phyloP scores from a whole-genome alignment of 2,113 vertebrate species.

The Kryptolebias marmoratus region DNA sequence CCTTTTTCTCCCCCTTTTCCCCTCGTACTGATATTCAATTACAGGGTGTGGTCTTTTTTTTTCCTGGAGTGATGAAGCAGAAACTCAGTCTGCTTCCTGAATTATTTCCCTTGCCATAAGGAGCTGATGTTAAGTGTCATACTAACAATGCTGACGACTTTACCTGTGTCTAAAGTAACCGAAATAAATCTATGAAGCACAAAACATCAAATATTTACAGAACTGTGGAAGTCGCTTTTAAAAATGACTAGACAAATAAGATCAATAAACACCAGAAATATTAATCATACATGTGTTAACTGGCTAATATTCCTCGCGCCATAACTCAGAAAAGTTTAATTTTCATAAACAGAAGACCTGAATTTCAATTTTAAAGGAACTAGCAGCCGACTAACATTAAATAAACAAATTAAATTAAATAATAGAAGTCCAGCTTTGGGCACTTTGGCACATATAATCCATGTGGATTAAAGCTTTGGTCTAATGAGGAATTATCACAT shows the following conservation, averaged over 20 bases:
- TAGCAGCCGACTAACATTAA: too few relatives aligned
- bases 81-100: not conserved
- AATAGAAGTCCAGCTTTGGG: not conserved
- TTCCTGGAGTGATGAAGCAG: not conserved
- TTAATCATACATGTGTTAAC: not conserved
- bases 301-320: too few relatives aligned
- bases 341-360: too few relatives aligned
- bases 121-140: not conserved
- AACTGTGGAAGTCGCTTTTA: not conserved
- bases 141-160: not conserved
- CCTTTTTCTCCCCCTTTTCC: not conserved
- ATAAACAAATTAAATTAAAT: too few relatives aligned
- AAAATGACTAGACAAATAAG: not conserved
- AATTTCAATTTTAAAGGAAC: too few relatives aligned
- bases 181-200: not conserved
- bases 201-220: slow-evolving; percentile 8
- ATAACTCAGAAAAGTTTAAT: too few relatives aligned
- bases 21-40: not conserved
- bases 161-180: not conserved
- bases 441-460: too few relatives aligned
- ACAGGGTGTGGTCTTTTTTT: not conserved
- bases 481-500: too few relatives aligned
- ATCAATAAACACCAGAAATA: not conserved
- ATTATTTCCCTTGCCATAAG: not conserved
- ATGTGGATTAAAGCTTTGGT: too few relatives aligned